Evolutionary conservation across 2,888 invertebrate species (phyloP).

Genomic region (Synanthedon myopaeformis): DNA sequence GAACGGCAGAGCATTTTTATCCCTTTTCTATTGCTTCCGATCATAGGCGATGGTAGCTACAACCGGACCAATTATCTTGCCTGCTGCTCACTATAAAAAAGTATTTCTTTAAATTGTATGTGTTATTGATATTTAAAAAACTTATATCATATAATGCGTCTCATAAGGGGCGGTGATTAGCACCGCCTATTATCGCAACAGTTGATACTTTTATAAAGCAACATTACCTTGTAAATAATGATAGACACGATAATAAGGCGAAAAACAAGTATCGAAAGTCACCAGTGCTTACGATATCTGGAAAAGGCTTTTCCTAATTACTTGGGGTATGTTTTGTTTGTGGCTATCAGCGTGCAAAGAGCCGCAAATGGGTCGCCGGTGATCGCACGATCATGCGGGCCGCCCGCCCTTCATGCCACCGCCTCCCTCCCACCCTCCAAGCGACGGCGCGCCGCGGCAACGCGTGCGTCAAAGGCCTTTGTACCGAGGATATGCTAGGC

Average conservation of each 20-base stretch:
- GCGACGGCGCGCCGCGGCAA: conserved; percentile 1
- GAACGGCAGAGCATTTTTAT: not conserved
- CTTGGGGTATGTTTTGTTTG: conserved; percentile 69
- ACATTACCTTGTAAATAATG: too few relatives aligned
- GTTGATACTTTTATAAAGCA: not conserved
- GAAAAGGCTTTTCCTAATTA: conserved; percentile 69
- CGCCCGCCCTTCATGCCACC: conserved; percentile 26
- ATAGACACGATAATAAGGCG: not conserved
- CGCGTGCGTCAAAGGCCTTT: conserved; percentile 63
- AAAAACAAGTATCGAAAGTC: conserved; percentile 18
- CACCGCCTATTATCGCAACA: not conserved
- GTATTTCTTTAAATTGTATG: too few relatives aligned
- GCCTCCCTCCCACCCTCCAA: conserved; percentile 20
- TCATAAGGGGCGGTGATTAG: too few relatives aligned
- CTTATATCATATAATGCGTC: too few relatives aligned
- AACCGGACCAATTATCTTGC: too few relatives aligned
- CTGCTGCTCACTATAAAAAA: too few relatives aligned
- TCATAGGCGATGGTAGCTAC: too few relatives aligned
- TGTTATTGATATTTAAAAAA: too few relatives aligned
- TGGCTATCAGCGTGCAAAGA: conserved; percentile 68
- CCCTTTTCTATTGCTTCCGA: too few relatives aligned
- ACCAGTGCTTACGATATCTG: conserved; percentile 62
- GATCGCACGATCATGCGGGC: conserved; percentile 68
- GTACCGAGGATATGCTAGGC: conserved; percentile 20
- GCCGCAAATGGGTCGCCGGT: conserved; percentile 63